These are phyloP conservation scores for Oryctes rhinoceros DNA, from an alignment of 1,140 invertebrate species.

Conservation along the genomic window DNA sequence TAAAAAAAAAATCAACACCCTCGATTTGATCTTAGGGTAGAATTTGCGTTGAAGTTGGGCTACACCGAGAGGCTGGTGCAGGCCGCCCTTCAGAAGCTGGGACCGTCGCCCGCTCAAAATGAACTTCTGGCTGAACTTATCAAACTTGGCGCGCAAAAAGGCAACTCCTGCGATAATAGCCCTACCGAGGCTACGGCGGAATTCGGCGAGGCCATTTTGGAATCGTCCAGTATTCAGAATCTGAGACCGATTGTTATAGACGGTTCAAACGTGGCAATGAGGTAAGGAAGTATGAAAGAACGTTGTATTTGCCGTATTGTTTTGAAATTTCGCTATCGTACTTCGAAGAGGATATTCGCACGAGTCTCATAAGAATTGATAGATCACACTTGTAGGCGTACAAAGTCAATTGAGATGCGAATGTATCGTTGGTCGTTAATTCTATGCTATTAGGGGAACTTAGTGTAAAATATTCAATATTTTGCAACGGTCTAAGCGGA, in stretches of 20 bases:
- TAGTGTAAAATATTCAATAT: too few species aligned
- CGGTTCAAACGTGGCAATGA: constrained; percentile 98
- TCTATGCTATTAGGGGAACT: too few species aligned
- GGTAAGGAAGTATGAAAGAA: constrained; percentile 63
- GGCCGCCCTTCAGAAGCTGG: constrained; percentile 83
- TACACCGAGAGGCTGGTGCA: constrained; percentile 89
- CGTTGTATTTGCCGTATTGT: too few species aligned
- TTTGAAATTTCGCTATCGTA: too few species aligned
- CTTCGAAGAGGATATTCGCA: too few species aligned
- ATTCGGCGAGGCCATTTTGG: constrained; percentile 53
- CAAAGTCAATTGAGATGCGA: too few species aligned
- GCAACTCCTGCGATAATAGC: constrained; percentile 54
- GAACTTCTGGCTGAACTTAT: constrained; percentile 85
- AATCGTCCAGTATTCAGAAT: constrained; percentile 53
- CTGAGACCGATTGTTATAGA: constrained; percentile 93
- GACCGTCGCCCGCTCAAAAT: constrained; percentile 83
- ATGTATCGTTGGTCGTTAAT: too few species aligned
- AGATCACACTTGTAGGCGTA: too few species aligned
- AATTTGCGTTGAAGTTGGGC: constrained; percentile 88
- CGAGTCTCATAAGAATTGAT: too few species aligned
- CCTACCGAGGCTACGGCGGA: constrained; percentile 53
- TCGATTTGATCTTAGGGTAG: constrained; percentile 63
- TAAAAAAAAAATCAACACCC: not conserved
- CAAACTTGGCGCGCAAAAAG: constrained; percentile 72
- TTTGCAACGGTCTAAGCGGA: too few species aligned